These are phyloP conservation scores for Babylonia areolata DNA, from an alignment of 1,140 invertebrate genomes.

Conservation along the genomic window DNA sequence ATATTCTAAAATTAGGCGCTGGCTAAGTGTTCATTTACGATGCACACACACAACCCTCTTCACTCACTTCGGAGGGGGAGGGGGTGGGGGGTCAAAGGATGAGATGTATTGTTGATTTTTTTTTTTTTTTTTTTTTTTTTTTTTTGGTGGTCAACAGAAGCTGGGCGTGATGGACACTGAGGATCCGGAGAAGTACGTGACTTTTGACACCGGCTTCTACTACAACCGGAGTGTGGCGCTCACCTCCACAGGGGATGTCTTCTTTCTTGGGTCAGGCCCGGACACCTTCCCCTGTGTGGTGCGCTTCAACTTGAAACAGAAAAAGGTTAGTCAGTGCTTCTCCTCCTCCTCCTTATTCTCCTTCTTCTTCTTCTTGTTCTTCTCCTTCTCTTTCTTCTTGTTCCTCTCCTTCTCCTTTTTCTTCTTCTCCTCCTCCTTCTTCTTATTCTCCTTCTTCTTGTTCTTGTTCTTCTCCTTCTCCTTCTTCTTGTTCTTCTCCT, in stretches of 20 bases:
- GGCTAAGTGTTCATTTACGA: too few species aligned
- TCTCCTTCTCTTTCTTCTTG: too few species aligned
- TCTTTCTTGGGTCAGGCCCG: slow-evolving; percentile 63
- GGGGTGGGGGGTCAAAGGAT: neutral
- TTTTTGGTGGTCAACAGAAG: slow-evolving; percentile 49
- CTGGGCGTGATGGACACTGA: slow-evolving; percentile 61
- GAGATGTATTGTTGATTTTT: neutral
- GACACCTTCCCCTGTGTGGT: slow-evolving; percentile 60
- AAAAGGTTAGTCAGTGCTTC: slow-evolving; percentile 54
- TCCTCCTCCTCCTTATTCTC: too few species aligned
- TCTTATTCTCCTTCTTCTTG: too few species aligned
- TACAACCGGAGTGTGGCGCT: slow-evolving; percentile 51
- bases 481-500: too few species aligned
- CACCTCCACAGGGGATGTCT: slow-evolving; percentile 54
- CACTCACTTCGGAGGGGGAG: too few species aligned
- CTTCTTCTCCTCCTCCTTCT: too few species aligned
- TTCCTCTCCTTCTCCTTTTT: too few species aligned
- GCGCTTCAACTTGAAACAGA: slow-evolving; percentile 52
- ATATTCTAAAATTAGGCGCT: too few species aligned
- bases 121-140: neutral
- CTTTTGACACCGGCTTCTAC: slow-evolving; percentile 61
- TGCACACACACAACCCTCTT: too few species aligned
- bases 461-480: too few species aligned
- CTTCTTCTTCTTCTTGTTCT: too few species aligned
- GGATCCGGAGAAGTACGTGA: slow-evolving; percentile 46